phyloP scores from a whole-genome alignment of 2,113 vertebrate genomes.

The Perca schrenkii region DNA sequence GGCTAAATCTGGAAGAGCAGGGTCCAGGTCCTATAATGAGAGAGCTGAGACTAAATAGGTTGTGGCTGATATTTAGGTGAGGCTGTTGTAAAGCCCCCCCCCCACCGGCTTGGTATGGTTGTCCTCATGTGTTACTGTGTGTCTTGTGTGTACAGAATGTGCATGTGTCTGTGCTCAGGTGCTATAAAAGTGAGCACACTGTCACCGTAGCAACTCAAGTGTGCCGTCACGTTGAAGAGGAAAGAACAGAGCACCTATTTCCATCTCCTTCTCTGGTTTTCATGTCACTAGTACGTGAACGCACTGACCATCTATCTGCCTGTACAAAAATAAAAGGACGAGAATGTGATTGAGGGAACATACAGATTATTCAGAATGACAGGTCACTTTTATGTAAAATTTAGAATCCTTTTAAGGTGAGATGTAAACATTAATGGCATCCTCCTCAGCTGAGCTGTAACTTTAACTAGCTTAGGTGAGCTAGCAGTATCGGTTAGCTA shows the following conservation, averaged over 20 bases:
- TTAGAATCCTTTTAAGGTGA: no score
- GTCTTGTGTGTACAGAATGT: not conserved
- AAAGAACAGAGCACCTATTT: slow-evolving; percentile 7
- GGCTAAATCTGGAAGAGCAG: slow-evolving; percentile 49
- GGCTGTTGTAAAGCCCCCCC: slow-evolving; percentile 23
- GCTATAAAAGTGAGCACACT: slow-evolving; percentile 54
- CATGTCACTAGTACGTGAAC: slow-evolving; percentile 2
- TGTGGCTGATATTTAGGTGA: slow-evolving; percentile 69
- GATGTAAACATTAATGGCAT: no score
- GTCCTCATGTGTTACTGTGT: slow-evolving; percentile 25
- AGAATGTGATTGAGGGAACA: not conserved
- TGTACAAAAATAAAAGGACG: not conserved
- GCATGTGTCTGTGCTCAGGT: slow-evolving; percentile 36
- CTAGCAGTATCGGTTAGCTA: no score
- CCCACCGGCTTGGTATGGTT: not conserved
- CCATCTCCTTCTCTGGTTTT: slow-evolving; percentile 14
- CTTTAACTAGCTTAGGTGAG: no score
- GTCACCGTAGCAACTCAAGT: slow-evolving; percentile 58
- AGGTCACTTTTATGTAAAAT: not conserved
- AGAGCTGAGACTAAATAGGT: slow-evolving; percentile 62
- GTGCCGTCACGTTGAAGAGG: slow-evolving; percentile 4
- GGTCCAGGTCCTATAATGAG: slow-evolving; percentile 52
- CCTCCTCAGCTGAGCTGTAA: no score
- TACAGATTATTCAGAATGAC: not conserved
- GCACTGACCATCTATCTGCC: slow-evolving; percentile 9